phyloP scores from a whole-genome alignment of 1,140 invertebrate genomes.

The Lepidurus couesii region DNA sequence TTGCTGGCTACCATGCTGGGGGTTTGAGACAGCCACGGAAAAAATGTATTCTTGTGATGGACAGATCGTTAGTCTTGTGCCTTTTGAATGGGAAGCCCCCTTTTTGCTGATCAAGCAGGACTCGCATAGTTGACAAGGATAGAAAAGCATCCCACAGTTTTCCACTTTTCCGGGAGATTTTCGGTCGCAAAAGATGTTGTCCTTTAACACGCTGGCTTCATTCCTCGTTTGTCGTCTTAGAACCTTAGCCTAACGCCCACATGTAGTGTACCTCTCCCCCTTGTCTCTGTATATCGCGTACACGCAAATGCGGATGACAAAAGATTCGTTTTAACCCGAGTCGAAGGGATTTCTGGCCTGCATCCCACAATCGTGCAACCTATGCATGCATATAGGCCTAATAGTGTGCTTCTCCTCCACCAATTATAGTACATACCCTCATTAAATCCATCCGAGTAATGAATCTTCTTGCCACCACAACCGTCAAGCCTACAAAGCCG shows the following conservation, averaged over 20 bases:
- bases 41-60: constrained; percentile 19
- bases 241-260: neutral
- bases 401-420: neutral
- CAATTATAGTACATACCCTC: neutral
- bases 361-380: neutral
- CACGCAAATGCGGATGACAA: neutral
- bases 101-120: neutral
- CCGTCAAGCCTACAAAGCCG: neutral
- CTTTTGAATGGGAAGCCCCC: constrained; percentile 18
- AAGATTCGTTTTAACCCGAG: neutral
- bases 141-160: constrained; percentile 20
- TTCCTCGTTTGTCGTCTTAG: neutral
- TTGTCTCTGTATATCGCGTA: neutral
- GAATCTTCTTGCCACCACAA: neutral
- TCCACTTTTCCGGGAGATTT: neutral
- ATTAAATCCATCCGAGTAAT: constrained; percentile 8
- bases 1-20: neutral
- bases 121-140: constrained; percentile 10
- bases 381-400: neutral
- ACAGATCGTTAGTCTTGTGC: constrained; percentile 18
- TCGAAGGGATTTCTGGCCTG: neutral
- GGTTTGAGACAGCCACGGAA: neutral
- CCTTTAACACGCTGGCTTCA: neutral
- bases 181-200: neutral
- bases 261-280: neutral